These are phyloP conservation scores for Polydrusus tereticollis DNA, from an alignment of 2,888 invertebrate genomes.

Conservation along the genomic window DNA sequence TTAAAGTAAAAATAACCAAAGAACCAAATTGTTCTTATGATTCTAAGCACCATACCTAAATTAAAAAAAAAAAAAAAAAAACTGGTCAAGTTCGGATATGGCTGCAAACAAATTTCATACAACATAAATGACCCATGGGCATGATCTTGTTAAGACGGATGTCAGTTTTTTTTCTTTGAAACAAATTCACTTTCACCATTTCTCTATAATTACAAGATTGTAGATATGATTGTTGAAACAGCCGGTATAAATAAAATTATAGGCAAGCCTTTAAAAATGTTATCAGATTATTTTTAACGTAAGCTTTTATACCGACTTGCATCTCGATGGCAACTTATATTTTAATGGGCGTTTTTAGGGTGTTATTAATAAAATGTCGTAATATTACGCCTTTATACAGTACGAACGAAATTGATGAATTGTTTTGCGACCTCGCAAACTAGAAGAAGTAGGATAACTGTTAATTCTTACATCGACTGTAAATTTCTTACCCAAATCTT, in stretches of 20 bases:
- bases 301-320: not conserved
- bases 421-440: no score
- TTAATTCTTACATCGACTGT: no score
- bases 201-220: slow-evolving; percentile 26
- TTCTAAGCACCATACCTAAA: not conserved
- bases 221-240: slow-evolving; percentile 9
- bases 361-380: not conserved
- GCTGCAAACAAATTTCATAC: not conserved
- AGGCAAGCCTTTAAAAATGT: not conserved
- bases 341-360: not conserved
- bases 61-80: not conserved
- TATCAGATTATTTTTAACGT: slow-evolving; percentile 1
- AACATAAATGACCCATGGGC: not conserved
- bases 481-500: no score
- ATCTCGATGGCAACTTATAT: not conserved
- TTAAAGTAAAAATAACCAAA: not conserved
- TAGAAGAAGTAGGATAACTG: no score
- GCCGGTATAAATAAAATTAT: not conserved
- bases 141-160: slow-evolving; percentile 26
- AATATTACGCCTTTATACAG: no score
- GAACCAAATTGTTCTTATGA: no score
- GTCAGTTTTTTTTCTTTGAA: slow-evolving; percentile 19
- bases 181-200: slow-evolving; percentile 42
- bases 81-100: slow-evolving; percentile 28
- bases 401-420: no score